Conservation (phyloP, 2,113 vertebrate species). For the Elanoides forficatus region DNA sequence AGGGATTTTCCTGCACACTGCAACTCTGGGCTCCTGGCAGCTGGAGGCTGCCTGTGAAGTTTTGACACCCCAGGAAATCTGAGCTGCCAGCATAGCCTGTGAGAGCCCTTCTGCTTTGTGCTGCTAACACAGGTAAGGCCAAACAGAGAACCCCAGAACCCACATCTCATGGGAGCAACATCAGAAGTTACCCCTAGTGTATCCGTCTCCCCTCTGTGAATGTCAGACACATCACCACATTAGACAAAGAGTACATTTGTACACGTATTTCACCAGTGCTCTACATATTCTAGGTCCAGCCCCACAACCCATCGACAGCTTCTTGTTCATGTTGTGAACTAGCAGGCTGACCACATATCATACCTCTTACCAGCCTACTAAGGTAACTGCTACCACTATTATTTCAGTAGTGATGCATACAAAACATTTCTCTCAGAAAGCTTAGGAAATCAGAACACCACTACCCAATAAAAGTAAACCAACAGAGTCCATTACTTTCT, state of each 20-base stretch:
- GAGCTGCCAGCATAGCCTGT: neutral
- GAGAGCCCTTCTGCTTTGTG: neutral
- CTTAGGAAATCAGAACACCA: neutral
- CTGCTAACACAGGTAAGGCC: neutral
- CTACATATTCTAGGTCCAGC: neutral
- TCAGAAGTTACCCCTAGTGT: neutral
- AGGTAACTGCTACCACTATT: neutral
- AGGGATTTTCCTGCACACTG: neutral
- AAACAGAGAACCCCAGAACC: neutral
- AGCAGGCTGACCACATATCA: accelerated
- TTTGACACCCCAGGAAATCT: neutral
- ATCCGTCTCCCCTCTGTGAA: neutral
- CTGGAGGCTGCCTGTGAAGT: neutral
- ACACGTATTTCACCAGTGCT: neutral
- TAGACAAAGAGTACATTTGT: neutral
- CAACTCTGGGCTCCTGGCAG: neutral
- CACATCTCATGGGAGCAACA: neutral
- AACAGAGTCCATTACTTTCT: neutral
- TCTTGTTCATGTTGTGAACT: neutral
- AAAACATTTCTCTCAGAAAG: neutral
- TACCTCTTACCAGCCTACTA: neutral
- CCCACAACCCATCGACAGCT: neutral
- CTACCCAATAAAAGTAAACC: neutral
- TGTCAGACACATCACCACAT: neutral
- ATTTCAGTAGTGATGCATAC: neutral